phyloP scores from a whole-genome alignment of 2,113 vertebrate genomes.

The Pantherophis guttatus region DNA sequence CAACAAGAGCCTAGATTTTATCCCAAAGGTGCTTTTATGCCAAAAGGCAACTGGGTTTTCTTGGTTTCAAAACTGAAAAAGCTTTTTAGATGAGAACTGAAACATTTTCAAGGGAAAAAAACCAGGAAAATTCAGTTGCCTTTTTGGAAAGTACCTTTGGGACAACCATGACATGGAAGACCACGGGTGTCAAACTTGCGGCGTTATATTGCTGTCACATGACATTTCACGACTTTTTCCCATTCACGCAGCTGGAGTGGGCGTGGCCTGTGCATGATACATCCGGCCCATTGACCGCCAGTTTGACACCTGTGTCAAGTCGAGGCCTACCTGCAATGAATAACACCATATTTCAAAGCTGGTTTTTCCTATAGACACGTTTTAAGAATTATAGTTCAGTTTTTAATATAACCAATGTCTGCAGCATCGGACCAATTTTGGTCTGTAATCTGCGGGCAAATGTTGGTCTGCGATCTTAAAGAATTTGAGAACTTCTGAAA shows the following conservation, averaged over 20 bases:
- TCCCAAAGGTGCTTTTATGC: neutral
- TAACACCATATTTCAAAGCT: neutral
- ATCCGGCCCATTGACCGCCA: too few relatives aligned
- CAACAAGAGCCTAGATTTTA: neutral
- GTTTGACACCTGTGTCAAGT: neutral
- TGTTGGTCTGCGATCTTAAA: neutral
- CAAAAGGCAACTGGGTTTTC: neutral
- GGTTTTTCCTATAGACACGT: neutral
- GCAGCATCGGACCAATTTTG: neutral
- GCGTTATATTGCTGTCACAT: too few relatives aligned
- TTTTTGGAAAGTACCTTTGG: neutral
- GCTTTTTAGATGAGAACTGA: neutral
- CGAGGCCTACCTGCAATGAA: neutral
- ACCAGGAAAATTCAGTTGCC: neutral
- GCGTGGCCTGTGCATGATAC: too few relatives aligned
- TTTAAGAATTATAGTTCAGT: neutral
- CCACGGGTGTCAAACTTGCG: too few relatives aligned
- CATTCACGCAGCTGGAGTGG: too few relatives aligned
- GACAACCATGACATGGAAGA: too few relatives aligned
- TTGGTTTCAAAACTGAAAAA: neutral
- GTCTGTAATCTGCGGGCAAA: neutral
- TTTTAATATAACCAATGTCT: neutral
- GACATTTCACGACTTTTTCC: too few relatives aligned
- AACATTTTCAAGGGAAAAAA: too few relatives aligned
- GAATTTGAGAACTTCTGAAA: neutral